Base-by-base conservation (phyloP, 2,888 invertebrate genomes). In the Exocentrus adspersus region DNA sequence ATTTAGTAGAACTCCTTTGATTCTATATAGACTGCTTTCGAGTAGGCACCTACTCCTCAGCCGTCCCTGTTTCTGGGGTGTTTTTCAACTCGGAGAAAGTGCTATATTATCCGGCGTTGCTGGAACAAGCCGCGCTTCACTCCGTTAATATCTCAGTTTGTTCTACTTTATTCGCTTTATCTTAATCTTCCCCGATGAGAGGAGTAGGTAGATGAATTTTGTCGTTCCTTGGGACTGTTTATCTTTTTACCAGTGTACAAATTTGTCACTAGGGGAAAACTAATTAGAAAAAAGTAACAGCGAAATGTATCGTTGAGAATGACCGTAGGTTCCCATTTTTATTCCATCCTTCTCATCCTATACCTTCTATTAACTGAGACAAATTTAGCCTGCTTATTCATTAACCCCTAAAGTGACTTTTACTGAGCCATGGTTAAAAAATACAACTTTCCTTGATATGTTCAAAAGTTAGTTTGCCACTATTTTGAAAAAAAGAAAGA, bases 111-210 rank as follows among this genome's bases (percentile, higher is more conserved):
- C 77, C 78, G 77, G 76, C 77, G 77, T 77, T 79, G 77, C 75
- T 72, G 74, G 77, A 79, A 78, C 79, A 79, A 79, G 78, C 79
- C 77, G 76, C 78, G 78, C 77, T 75, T 78, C 78, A 77, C 79
- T 80, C 75, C 77, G 78, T 80, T 81, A 81, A 80, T 80, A 80
- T 80, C 80, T 80, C 79, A 79, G 80, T 80, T 80, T 79, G 79
- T 77, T 80, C 78, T 77, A 78, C 76, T 79, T 80, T 80, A 80
- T 79, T 74, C 76, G 76, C 78, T 79, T 78, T 79, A 77, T 79
- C 78, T 78, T 79, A 79, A 79, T 79, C 78, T 78, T 72, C 75
- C 65, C 64, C 60, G 10, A 14, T 50, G 46, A 65, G 64, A 60
- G 67, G 70, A 72, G 63, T 62, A 67, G 61, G 52, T 64, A 64